A percentile compares a stretch with the other conserved stretches of the same genome.
Conservation (phyloP, 53 echinoderm and acorn worm species). For the Stichopus horrens region DNA sequence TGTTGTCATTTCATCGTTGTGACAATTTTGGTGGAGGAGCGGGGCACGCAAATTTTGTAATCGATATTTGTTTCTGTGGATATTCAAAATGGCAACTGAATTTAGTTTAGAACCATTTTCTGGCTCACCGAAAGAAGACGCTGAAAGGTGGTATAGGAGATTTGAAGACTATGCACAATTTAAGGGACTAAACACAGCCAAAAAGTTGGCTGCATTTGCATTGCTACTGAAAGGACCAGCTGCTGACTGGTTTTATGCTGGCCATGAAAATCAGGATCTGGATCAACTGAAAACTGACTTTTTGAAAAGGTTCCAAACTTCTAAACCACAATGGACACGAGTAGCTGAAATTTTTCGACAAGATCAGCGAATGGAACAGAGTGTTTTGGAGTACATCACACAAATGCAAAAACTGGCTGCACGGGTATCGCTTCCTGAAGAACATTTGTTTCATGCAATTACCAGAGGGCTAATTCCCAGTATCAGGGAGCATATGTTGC, state of each 20-base stretch:
- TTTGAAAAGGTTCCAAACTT: neutral
- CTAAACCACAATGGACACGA: neutral
- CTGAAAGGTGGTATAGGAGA: neutral
- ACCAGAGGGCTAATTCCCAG: neutral
- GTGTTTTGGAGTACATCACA: neutral
- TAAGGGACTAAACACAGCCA: neutral
- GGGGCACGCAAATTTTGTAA: neutral
- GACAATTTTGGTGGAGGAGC: slow-evolving; percentile 19
- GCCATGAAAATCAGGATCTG: neutral
- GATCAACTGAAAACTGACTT: neutral
- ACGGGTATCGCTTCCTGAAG: neutral
- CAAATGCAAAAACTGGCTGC: neutral
- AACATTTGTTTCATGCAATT: slow-evolving; percentile 16
- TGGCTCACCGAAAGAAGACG: neutral
- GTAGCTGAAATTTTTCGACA: neutral
- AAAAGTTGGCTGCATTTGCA: neutral
- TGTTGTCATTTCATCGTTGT: neutral
- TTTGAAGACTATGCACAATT: neutral
- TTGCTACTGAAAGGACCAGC: neutral
- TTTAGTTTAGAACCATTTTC: neutral
- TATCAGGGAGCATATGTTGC: neutral
- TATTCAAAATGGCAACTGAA: neutral
- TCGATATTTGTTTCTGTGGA: too few relatives aligned
- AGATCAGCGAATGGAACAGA: neutral
- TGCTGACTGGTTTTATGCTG: slow-evolving; percentile 27